Base-by-base conservation (phyloP, 2,888 invertebrate genomes). In the Cerceris ruficornis region DNA sequence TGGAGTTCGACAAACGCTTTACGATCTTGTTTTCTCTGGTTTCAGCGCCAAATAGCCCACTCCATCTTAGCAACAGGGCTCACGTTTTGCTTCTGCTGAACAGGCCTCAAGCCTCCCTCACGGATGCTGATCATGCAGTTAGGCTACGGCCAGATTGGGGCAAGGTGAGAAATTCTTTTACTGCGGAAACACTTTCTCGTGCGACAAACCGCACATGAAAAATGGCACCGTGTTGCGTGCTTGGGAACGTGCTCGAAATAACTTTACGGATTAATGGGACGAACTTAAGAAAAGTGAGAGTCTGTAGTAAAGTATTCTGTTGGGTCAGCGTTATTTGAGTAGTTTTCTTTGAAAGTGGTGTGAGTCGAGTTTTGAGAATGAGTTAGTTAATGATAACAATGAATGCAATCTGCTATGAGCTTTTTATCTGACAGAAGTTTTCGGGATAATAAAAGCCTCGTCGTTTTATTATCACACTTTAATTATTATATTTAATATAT, bases 81-180 rank as follows among this genome's bases (percentile, higher is more conserved):
- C 94, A 95, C 90, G 95, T 95, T 55, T 93, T 95, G 80, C 93
- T 94, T 75, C 93, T 94, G 80, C 91, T 95, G 83, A 94, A 94
- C 83, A 93, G 94, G 87, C 94, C 93, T 86, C 94, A 94, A 87
- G 95, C 95, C 84, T 95, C 96, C 39, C 92, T 96, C 75, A 93
- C 93, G 69, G 95, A 96, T 91, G 95, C 96, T 77, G 95, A 95
- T 86, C 93, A 93, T 82, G 95, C 95, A 41, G 93, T 95, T 65
- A 93, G 93, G 84, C 90, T 94, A 70, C 93, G 95, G 81, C 95
- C 95, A 61, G 94, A 94, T 82, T 96, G 96, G 94, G 94, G 95
- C 78, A 95, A 95, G 94, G 96, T 95, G 91, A 92, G 91, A 41
- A 64, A 68, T 28, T 15, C 41, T 13, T 41, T 58, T 50, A 2